A percentile compares a stretch with the other conserved stretches of the same genome.
phyloP scores from a whole-genome alignment of 2,888 invertebrate genomes.

The Chrysomela aeneicollis region DNA sequence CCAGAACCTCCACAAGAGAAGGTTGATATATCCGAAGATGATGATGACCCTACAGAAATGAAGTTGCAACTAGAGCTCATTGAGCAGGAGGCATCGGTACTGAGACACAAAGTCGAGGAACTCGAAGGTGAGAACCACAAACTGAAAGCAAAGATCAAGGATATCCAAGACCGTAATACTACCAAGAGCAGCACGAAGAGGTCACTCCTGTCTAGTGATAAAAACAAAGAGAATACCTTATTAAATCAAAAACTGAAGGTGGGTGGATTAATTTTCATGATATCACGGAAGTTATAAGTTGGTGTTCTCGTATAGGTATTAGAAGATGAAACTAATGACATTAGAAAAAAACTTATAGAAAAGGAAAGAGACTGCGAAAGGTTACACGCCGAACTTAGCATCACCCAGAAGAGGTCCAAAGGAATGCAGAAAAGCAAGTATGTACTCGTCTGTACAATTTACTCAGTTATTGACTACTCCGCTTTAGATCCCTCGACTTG shows the following conservation, averaged over 20 bases:
- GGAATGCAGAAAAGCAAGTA: slow-evolving; percentile 72
- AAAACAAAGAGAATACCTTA: slow-evolving; percentile 61
- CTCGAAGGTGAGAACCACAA: slow-evolving; percentile 81
- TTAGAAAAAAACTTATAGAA: slow-evolving; percentile 79
- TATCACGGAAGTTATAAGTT: slow-evolving; percentile 1
- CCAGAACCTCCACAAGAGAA: slow-evolving; percentile 70
- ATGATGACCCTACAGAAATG: slow-evolving; percentile 85
- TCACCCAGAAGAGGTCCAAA: slow-evolving; percentile 68
- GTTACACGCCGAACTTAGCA: slow-evolving; percentile 74
- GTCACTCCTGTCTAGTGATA: slow-evolving; percentile 50
- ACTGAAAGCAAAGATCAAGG: slow-evolving; percentile 77
- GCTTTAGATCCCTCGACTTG: slow-evolving; percentile 67
- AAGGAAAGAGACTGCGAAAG: slow-evolving; percentile 84
- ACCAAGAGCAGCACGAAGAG: slow-evolving; percentile 56
- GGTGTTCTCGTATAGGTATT: slow-evolving; percentile 65
- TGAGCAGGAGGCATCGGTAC: slow-evolving; percentile 87
- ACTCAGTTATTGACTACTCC: slow-evolving; percentile 2
- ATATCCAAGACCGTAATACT: slow-evolving; percentile 76
- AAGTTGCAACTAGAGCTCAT: slow-evolving; percentile 86
- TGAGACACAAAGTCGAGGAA: slow-evolving; percentile 85
- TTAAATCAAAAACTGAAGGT: slow-evolving; percentile 75
- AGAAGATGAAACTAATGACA: slow-evolving; percentile 77
- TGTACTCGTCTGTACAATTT: slow-evolving; percentile 46
- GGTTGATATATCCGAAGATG: slow-evolving; percentile 78
- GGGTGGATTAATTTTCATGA: slow-evolving; percentile 31